These are phyloP conservation scores for Poeciliopsis retropinna DNA, from an alignment of 2,113 vertebrate species.

Conservation along the genomic window DNA sequence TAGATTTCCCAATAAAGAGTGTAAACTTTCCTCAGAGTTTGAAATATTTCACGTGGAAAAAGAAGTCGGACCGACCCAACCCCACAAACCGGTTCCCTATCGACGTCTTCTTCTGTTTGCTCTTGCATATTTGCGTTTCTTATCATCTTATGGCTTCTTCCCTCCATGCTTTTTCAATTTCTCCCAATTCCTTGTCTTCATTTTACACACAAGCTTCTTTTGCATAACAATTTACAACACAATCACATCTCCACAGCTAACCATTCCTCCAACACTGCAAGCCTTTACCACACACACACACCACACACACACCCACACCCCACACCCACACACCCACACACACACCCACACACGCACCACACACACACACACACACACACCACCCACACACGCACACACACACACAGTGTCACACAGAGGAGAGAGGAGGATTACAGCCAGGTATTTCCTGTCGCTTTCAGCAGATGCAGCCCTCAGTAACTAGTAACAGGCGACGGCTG, in stretches of 20 bases:
- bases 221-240: slow-evolving; percentile 19
- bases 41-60: neutral
- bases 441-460: slow-evolving; percentile 54
- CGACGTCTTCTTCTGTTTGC: neutral
- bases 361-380: slow-evolving; percentile 7
- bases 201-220: slow-evolving; percentile 6
- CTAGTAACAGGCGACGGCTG: slow-evolving; percentile 13
- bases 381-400: slow-evolving; percentile 1
- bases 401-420: slow-evolving; percentile 19
- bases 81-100: neutral
- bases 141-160: neutral
- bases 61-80: neutral
- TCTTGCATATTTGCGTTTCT: neutral
- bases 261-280: slow-evolving; percentile 1
- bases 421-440: slow-evolving; percentile 59
- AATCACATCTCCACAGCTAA: slow-evolving; percentile 15
- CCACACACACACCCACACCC: neutral
- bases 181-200: neutral
- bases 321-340: slow-evolving; percentile 15
- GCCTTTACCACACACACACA: slow-evolving; percentile 12
- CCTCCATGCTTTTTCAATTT: neutral
- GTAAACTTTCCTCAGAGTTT: neutral
- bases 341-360: neutral
- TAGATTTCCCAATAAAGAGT: no score
- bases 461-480: slow-evolving; percentile 10